Base-by-base conservation (phyloP, 2,797 vertebrate species). In the Sternotherus odoratus region DNA sequence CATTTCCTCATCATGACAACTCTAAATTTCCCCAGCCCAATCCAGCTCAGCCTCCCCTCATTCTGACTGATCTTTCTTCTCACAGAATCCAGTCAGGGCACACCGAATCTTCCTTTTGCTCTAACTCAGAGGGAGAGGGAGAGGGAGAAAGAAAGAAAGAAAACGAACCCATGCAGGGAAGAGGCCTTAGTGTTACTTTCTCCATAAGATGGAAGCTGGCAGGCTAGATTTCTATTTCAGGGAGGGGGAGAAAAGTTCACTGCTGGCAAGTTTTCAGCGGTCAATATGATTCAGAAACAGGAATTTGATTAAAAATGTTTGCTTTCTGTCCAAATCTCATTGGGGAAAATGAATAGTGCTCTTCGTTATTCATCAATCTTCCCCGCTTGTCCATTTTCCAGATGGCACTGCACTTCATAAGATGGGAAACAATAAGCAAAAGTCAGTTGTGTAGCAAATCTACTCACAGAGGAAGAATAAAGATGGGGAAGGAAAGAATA, bases 221-320 rank as follows among this genome's bases (percentile, higher is more conserved):
- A 77, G 17, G 56, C 21, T 6, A 77, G 7, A 19, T 84, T 87
- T 87, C 95, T 93, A 23, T 77, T 85, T 75, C 80, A 49, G 57
- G 81, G 86, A 9, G 5, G 78, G 81, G 12, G 0, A 75, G 8
- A 77, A 50, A 91, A 84, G 50, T 90, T 82, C 85, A 88, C 80
- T 78, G 36, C 5, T 96, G 96, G 97, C 95, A 92, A 88, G 85
- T 88, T 87, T 96, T 95, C 95, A 96, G 85, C 91, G 92, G 91
- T 88, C 91, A 91, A 88, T 93, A 91, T 77, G 95, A 95, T 94
- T 97, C 51, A 89, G 92, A 97, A 97, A 97, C 91, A 97, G 81
- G 96, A 94, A 96, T 97, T 94, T 97, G 96, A 97, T 97, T 97
- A 94, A 96, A 97, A 97, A 93, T 46, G 5, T 96, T 97, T 95